Conservation (phyloP, 2,888 invertebrate genomes). For the Dynastes maya region DNA sequence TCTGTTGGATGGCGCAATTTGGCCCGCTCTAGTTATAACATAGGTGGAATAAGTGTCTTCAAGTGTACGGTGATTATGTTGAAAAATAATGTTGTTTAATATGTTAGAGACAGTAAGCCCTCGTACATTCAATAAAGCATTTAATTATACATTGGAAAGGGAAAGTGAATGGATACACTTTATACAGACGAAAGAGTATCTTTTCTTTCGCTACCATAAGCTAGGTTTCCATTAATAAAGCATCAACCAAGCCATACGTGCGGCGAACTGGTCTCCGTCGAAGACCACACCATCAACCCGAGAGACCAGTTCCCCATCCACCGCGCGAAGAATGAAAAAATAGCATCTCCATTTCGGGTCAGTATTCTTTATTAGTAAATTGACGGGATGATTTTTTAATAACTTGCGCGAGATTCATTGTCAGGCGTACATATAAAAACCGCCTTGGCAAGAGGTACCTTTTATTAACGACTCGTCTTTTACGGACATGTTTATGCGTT, state of each 20-base stretch:
- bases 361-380: constrained; percentile 25
- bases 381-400: constrained; percentile 33
- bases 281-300: constrained; percentile 16
- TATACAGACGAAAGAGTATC: neutral
- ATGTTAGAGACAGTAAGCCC: too few species aligned
- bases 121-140: neutral
- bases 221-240: neutral
- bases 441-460: neutral
- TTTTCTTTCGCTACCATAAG: neutral
- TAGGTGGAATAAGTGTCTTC: too few species aligned
- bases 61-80: too few species aligned
- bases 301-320: constrained; percentile 9
- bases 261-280: constrained; percentile 9
- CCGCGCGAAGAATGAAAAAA: constrained; percentile 12
- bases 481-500: constrained; percentile 17
- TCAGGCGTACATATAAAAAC: constrained; percentile 24
- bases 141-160: neutral
- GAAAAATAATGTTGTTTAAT: too few species aligned
- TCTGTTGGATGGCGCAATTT: too few species aligned
- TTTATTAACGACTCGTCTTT: constrained; percentile 10
- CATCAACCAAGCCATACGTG: neutral
- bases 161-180: neutral
- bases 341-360: constrained; percentile 16
- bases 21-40: too few species aligned
- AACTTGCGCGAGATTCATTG: constrained; percentile 24